Conservation (phyloP, 2,113 vertebrate genomes). For the Mastomys natalensis region DNA sequence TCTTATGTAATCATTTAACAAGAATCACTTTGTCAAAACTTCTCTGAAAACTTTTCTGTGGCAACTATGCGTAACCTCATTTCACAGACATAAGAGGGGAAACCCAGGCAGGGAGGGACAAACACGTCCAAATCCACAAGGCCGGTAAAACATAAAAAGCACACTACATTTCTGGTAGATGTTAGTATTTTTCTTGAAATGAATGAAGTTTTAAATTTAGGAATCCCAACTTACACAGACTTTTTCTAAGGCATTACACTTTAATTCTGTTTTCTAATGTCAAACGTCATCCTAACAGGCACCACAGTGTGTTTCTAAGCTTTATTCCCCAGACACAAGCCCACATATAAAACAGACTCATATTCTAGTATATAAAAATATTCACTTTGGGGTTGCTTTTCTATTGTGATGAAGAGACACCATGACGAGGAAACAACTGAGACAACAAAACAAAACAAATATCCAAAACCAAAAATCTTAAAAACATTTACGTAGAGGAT, state of each 20-base stretch:
- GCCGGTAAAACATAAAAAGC: background rate
- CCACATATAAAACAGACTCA: background rate
- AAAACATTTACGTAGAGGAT: background rate
- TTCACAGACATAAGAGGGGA: slow-evolving; percentile 14
- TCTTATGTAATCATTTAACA: background rate
- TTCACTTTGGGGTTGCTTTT: background rate
- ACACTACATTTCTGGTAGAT: background rate
- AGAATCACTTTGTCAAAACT: background rate
- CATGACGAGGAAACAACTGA: background rate
- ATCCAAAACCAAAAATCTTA: background rate
- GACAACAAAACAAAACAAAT: background rate
- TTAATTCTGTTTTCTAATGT: background rate
- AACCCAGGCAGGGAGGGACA: background rate
- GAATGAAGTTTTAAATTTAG: background rate
- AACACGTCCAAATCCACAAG: background rate
- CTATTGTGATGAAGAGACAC: background rate
- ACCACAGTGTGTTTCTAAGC: background rate
- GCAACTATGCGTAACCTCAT: background rate
- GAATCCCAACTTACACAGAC: background rate
- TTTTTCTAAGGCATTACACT: background rate
- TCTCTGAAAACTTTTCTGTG: background rate
- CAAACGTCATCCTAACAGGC: background rate
- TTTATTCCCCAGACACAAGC: background rate
- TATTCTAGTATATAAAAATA: background rate
- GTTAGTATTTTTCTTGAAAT: background rate